Base-by-base conservation (phyloP, 1,140 invertebrate species). In the Drosophila varians region DNA sequence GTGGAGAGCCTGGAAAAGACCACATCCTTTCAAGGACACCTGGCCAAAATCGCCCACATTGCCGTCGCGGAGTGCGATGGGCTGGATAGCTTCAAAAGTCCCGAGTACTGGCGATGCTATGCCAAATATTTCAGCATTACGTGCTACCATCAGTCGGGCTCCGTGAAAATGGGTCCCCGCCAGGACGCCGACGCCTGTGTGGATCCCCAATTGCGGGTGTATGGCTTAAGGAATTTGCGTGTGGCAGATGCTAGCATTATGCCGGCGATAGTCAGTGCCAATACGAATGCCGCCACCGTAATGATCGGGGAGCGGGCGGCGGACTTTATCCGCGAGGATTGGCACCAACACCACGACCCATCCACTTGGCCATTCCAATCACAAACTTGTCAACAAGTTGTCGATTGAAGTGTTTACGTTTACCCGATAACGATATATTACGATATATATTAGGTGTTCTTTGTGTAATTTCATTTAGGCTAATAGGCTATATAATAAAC, bases 281-380 rank as follows among this genome's bases (percentile, higher is more conserved):
- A 97, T 78, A 94, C 95, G 0, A 96, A 95, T 62, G 95, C 95
- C 0, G 94, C 94, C 0, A 93, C 95, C 2, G 93, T 94, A 40
- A 98, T 98, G 97, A 95, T 98, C 43, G 97, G 94, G 0, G 97
- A 98, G 90, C 97, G 96, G 86, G 96, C 93, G 0, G 94, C 96
- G 0, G 95, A 97, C 89, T 93, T 97, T 83, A 96, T 98, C 23
- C 95, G 94, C 75, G 89, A 92, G 51, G 90, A 92, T 47, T 94
- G 94, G 72, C n/a, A 26, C 0, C 7, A 26, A 0, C 7, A n/a
- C 7, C 1, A n/a, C 4, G 8, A 40, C 18, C 14, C n/a, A n/a
- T n/a, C 12, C 12, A 8, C 14, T 42, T 42, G 16, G 16, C 6
- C 2, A 42, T 42, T 42, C 38, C 14, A 19, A 9, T 42, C 38